Conservation (phyloP, 2,113 vertebrate species). For the Upupa epops region DNA sequence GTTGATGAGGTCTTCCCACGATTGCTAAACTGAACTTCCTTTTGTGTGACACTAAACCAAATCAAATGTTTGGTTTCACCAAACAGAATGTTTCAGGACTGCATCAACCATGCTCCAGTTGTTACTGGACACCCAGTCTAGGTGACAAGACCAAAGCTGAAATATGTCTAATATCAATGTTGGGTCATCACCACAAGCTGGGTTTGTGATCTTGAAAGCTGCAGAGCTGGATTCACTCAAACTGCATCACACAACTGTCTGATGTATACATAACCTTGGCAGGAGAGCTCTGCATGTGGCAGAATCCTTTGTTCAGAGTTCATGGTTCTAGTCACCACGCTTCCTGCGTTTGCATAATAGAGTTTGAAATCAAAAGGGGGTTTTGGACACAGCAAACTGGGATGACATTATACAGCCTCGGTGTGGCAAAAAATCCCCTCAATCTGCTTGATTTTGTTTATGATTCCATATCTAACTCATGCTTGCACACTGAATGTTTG, state of each 20-base stretch:
- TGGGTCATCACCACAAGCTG: background rate
- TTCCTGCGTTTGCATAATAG: background rate
- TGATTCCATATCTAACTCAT: background rate
- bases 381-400: background rate
- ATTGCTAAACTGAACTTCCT: background rate
- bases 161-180: background rate
- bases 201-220: rapidly evolving
- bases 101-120: background rate
- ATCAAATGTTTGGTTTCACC: background rate
- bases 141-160: background rate
- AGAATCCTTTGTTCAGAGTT: background rate
- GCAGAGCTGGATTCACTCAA: background rate
- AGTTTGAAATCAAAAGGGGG: background rate
- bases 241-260: background rate
- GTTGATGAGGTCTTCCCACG: background rate
- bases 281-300: background rate
- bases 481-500: background rate
- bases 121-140: background rate
- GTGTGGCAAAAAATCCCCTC: background rate
- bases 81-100: background rate
- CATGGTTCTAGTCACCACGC: background rate
- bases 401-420: background rate
- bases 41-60: background rate
- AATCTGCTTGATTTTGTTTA: background rate
- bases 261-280: background rate